A percentile compares a stretch with the other conserved stretches of the same genome.
Conservation (phyloP, 2,888 invertebrate genomes). For the Pardosa pseudoannulata region DNA sequence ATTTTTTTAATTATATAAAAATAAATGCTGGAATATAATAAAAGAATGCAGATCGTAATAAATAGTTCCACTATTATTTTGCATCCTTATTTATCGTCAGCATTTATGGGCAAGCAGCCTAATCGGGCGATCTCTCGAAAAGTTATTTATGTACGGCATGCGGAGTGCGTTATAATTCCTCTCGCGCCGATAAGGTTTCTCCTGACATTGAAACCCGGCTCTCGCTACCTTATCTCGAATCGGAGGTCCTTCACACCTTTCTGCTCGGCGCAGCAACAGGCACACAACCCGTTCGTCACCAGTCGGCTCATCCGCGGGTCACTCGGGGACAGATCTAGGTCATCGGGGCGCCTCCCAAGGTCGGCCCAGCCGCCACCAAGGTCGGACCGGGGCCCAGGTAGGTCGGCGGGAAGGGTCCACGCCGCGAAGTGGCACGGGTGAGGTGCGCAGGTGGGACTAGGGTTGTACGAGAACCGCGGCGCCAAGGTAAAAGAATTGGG, state of each 20-base stretch:
- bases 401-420: conserved; percentile 48
- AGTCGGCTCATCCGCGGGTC: conserved; percentile 31
- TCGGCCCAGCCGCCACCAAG: conserved; percentile 52
- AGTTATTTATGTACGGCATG: too few relatives aligned
- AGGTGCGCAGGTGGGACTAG: conserved; percentile 7
- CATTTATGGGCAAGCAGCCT: too few relatives aligned
- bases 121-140: too few relatives aligned
- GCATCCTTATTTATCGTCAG: too few relatives aligned
- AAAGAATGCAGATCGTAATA: too few relatives aligned
- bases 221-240: too few relatives aligned
- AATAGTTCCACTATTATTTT: too few relatives aligned
- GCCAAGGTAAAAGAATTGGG: conserved; percentile 26
- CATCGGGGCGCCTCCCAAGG: conserved; percentile 34
- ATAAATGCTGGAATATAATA: too few relatives aligned
- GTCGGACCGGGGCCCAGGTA: conserved; percentile 23
- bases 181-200: too few relatives aligned
- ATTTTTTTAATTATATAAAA: too few relatives aligned
- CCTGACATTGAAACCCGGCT: too few relatives aligned
- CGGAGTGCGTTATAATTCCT: too few relatives aligned
- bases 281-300: conserved; percentile 24
- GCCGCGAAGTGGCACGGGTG: conserved; percentile 26
- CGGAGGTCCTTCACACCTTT: not conserved
- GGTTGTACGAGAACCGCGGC: not conserved
- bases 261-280: not conserved
- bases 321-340: conserved; percentile 38